phyloP scores from a whole-genome alignment of 1,140 invertebrate genomes.

The Akabosia matsudoensis region DNA sequence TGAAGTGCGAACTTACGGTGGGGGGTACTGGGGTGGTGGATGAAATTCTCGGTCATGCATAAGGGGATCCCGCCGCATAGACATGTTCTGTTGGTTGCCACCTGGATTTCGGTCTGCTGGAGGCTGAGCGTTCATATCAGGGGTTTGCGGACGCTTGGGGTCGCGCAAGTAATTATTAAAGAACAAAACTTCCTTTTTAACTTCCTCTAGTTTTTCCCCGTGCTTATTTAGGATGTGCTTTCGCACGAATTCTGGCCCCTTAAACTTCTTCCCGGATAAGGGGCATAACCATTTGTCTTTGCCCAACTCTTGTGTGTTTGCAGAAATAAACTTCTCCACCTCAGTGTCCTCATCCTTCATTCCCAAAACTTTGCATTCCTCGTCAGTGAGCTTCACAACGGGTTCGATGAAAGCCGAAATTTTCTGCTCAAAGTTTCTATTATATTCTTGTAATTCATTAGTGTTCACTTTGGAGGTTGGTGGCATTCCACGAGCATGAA shows the following conservation, averaged over 20 bases:
- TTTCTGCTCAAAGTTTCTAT: slow-evolving; percentile 76
- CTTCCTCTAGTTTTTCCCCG: slow-evolving; percentile 92
- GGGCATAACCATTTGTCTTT: slow-evolving; percentile 99
- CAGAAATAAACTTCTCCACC: slow-evolving; percentile 89
- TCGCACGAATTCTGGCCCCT: slow-evolving; percentile 96
- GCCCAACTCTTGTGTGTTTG: slow-evolving; percentile 90
- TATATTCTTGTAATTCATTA: slow-evolving; percentile 72
- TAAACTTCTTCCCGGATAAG: slow-evolving; percentile 98
- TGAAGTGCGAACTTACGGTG: slow-evolving; percentile 29
- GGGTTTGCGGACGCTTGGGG: slow-evolving; percentile 87
- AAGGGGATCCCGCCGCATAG: slow-evolving; percentile 34
- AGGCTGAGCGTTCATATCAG: slow-evolving; percentile 74
- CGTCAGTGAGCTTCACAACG: slow-evolving; percentile 64
- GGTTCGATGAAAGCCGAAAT: slow-evolving; percentile 80
- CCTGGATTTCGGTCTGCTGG: slow-evolving; percentile 31
- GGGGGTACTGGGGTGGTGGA: slow-evolving; percentile 18
- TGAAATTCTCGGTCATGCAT: slow-evolving; percentile 31
- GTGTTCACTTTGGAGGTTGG: slow-evolving; percentile 72
- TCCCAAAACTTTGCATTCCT: slow-evolving; percentile 81
- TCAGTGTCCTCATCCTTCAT: slow-evolving; percentile 82
- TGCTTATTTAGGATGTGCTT: slow-evolving; percentile 99
- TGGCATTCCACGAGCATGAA: slow-evolving; percentile 87
- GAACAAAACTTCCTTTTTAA: slow-evolving; percentile 92
- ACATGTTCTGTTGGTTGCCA: slow-evolving; percentile 24
- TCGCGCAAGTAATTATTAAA: slow-evolving; percentile 98